Base-by-base conservation (phyloP, 1,140 invertebrate genomes). In the Stegodyphus dumicola region DNA sequence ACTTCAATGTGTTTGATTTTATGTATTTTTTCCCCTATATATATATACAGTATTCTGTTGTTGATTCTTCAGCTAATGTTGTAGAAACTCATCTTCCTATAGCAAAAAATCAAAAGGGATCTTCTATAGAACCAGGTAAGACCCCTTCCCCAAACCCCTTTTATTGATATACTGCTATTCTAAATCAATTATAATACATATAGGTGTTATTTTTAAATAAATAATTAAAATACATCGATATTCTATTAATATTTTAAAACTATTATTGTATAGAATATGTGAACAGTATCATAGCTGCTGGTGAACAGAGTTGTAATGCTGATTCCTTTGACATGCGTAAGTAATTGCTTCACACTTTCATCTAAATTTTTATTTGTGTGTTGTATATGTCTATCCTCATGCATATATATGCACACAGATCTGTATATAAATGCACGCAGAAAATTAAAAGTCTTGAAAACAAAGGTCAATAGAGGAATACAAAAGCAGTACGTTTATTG, bases 301-400 rank as follows among this genome's bases (percentile, higher is more conserved):
- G 18, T 52, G 81, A 85, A 60, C 81, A 85, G 33, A 77, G 51
- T 75, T 52, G 69, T 33, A 65, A 56, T 53, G 49, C 71, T 74
- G 71, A 76, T 70, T 77, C 74, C n/a, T 85, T 85, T 77, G 74
- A 85, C 74, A 75, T 85, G 65, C 81, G 81, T 85, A 77, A 76
- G 81, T 17, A 67, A 67, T n/a, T 67, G 33, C 33, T 33, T 33
- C 33, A 33, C 33, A 33, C 33, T 33, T 33, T 33, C 33, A 33
- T 33, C 33, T 33, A 33, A 33, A 33, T 33, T 33, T n/a, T 33
- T 1, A 33, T 33, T 33, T 33, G 33, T 33, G 33, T 33, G 33
- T 33, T 33, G 33, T 33, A 33, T 33, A 33, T 33, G 3, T 33
- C 33, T 33, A 33, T 33, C 33, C 33, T 1, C 33, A 33, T 33